These are phyloP conservation scores for Apotomis turbidana DNA, from an alignment of 2,888 invertebrate genomes.

Conservation along the genomic window DNA sequence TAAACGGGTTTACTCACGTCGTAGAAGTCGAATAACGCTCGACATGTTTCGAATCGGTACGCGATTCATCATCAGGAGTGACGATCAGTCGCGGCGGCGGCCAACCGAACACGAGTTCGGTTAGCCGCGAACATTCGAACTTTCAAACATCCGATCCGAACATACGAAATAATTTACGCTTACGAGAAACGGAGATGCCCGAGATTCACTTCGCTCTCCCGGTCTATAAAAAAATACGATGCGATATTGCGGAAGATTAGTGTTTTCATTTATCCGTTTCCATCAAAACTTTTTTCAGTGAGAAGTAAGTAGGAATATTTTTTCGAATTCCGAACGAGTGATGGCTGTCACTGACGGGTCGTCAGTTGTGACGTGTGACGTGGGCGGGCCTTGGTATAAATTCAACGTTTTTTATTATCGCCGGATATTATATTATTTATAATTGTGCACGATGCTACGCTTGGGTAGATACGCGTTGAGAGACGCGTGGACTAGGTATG, in stretches of 20 bases:
- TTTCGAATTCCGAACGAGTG: conserved; percentile 46
- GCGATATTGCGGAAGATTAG: not conserved
- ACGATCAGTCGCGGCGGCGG: no score
- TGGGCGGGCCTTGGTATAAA: conserved; percentile 26
- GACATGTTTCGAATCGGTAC: no score
- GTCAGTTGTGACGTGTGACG: conserved; percentile 32
- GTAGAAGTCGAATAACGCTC: no score
- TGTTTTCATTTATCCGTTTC: not conserved
- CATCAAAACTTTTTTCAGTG: conserved; percentile 29
- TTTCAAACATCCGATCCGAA: no score
- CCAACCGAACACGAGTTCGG: no score
- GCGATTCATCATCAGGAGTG: no score
- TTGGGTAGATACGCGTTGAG: conserved; percentile 40
- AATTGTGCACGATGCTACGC: conserved; percentile 44
- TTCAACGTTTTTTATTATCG: conserved; percentile 23
- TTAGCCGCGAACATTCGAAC: no score
- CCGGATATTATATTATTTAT: conserved; percentile 5
- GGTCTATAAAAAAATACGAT: not conserved
- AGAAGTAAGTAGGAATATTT: conserved; percentile 6
- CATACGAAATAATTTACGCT: no score
- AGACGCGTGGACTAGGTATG: conserved; percentile 44
- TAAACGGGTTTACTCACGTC: no score
- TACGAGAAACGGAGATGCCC: no score
- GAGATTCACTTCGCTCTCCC: no score
- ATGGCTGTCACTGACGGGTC: conserved; percentile 26